Evolutionary conservation across 2,888 invertebrate species (phyloP).

Genomic region (Ariolimax columbianus): DNA sequence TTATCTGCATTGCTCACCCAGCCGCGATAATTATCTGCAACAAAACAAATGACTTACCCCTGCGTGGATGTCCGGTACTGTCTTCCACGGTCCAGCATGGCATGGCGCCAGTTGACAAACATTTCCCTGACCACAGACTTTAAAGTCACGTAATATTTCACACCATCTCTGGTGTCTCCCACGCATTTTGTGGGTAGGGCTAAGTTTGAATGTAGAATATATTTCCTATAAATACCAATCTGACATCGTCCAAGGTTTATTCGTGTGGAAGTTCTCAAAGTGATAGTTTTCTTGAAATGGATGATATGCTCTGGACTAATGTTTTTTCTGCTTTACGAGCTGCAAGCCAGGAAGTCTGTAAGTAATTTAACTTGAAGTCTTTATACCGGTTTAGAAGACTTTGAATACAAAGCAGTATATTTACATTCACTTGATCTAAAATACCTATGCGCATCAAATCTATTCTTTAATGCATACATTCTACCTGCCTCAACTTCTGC

Average conservation of each 20-base stretch:
- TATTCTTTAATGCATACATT: no score
- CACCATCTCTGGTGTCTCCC: neutral
- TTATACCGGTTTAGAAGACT: no score
- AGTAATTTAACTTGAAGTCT: neutral
- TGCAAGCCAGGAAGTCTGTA: neutral
- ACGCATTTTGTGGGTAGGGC: neutral
- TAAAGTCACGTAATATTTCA: neutral
- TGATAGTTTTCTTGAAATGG: neutral
- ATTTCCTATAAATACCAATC: neutral
- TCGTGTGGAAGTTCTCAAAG: neutral
- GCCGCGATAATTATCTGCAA: no score
- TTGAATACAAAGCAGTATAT: no score
- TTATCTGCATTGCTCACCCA: no score
- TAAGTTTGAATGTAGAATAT: neutral
- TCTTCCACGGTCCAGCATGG: neutral
- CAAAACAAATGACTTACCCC: no score
- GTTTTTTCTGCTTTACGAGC: neutral
- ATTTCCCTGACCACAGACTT: neutral
- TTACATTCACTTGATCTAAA: no score
- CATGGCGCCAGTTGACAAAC: neutral
- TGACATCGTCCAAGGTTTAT: neutral
- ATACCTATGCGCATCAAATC: no score
- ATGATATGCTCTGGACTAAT: neutral
- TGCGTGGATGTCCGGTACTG: no score
- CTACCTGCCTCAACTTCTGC: no score